These are phyloP conservation scores for Laterallus jamaicensis DNA, from an alignment of 2,113 vertebrate species.

Conservation along the genomic window DNA sequence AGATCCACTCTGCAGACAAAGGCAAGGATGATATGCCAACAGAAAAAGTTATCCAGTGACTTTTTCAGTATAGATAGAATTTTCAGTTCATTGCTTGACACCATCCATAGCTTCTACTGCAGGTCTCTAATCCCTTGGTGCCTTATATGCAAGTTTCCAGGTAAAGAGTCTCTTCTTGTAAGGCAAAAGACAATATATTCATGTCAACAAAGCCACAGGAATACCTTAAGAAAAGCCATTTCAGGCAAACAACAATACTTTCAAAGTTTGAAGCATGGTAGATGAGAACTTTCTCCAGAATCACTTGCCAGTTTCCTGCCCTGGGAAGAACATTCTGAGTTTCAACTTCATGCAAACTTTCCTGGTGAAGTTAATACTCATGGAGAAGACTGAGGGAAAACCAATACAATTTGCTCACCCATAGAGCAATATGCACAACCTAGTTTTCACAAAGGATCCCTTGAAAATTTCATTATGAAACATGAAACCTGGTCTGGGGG, in stretches of 20 bases:
- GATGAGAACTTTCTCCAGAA: neutral
- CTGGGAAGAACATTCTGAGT: neutral
- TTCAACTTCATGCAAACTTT: neutral
- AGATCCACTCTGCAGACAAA: neutral
- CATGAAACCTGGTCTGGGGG: neutral
- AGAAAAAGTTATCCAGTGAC: neutral
- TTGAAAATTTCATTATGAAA: neutral
- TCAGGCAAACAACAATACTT: neutral
- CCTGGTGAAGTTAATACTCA: neutral
- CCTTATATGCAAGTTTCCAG: neutral
- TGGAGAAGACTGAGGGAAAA: neutral
- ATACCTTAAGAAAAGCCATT: neutral
- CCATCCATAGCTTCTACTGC: neutral
- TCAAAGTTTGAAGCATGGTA: neutral
- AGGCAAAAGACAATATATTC: neutral
- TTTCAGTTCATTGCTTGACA: neutral
- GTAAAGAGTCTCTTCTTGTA: neutral
- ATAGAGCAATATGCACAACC: neutral
- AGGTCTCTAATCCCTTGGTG: neutral
- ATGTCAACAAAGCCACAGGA: neutral
- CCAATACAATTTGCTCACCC: neutral
- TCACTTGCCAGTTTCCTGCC: neutral
- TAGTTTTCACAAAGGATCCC: neutral
- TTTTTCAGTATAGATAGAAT: neutral
- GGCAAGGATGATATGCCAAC: neutral